Evolutionary conservation across 2,113 vertebrate genomes (phyloP).

Genomic region (Muntiacus reevesi): DNA sequence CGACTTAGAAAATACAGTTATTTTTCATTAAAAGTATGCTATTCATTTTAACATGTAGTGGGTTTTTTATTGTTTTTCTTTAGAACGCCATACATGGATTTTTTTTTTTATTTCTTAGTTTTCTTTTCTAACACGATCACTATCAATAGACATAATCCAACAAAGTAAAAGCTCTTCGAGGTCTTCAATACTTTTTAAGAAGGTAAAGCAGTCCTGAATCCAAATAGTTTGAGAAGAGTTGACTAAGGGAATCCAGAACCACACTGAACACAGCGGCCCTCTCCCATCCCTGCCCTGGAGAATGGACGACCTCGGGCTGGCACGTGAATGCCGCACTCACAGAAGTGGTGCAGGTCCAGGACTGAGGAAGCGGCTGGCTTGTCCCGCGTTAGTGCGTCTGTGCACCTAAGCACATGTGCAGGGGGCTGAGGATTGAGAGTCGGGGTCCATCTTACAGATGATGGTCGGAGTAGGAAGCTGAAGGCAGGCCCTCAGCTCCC

Average conservation of each 20-base stretch:
- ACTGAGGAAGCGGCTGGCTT: not conserved
- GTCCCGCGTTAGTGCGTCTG: not conserved
- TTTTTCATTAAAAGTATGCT: not conserved
- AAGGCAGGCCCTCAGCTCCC: not conserved
- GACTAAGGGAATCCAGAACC: not conserved
- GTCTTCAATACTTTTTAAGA: not conserved
- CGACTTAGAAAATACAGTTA: not conserved
- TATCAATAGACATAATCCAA: not conserved
- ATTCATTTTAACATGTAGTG: not conserved
- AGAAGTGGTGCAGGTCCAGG: not conserved
- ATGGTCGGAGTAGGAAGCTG: not conserved
- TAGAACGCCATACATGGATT: not conserved
- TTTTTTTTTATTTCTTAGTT: not conserved
- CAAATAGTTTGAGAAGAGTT: not conserved
- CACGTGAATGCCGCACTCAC: not conserved
- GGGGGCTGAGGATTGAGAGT: not conserved
- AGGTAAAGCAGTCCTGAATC: not conserved
- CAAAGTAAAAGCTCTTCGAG: not conserved
- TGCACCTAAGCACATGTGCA: not conserved
- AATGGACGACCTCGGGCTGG: not conserved
- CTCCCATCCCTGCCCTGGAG: not conserved
- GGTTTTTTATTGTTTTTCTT: not conserved
- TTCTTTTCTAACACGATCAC: not conserved
- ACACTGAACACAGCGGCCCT: rapidly evolving
- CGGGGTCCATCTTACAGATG: not conserved